Base-by-base conservation (phyloP, 1,140 invertebrate species). In the Drosophila sproati region DNA sequence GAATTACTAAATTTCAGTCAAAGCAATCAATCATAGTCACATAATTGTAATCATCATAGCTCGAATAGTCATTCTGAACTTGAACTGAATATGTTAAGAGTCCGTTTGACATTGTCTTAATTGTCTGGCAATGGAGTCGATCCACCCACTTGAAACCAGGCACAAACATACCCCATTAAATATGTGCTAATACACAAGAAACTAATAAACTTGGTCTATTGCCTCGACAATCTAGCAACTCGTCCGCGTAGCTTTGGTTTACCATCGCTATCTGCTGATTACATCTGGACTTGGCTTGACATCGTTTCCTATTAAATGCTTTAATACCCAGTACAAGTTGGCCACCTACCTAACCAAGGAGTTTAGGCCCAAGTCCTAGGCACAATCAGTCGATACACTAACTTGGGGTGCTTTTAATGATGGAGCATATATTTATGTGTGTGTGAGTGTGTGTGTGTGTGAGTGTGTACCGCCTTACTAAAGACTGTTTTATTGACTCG, bases 401-500 rank as follows among this genome's bases (percentile, higher is more conserved):
- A 32, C n/a, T 35, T 34, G 5, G 10, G 12, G n/a, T 12, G 5
- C n/a, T n/a, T n/a, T 35, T 52, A n/a, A 43, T 39, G 7, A 39
- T 39, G 37, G 2, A 39, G 37, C 7, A 39, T 7, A 34, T 34
- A 34, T 5, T 34, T 34, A 34, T 34, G 6, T 56, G 2, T 34
- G 34, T 39, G 7, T 32, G 32, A 2, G 8, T 20, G 35, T 60
- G 29, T 28, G 5, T 37, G 37, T 50, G 20, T 20, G 20, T 20
- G 20, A 20, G 20, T 20, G 20, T 20, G 20, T 20, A 20, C 20
- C 20, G 20, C 20, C 20, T 20, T 20, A 20, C 20, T 20, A 20
- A 20, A 20, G 20, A 20, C 20, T 20, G 20, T 77, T 82, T 89
- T 89, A 83, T 89, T 89, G 77, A 83, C 80, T 60, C 35, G 32